Percentiles rank a stretch among this genome's conserved stretches.
Evolutionary conservation across 2,113 vertebrate species (phyloP).

Genomic region (Gopherus evgoodei): DNA sequence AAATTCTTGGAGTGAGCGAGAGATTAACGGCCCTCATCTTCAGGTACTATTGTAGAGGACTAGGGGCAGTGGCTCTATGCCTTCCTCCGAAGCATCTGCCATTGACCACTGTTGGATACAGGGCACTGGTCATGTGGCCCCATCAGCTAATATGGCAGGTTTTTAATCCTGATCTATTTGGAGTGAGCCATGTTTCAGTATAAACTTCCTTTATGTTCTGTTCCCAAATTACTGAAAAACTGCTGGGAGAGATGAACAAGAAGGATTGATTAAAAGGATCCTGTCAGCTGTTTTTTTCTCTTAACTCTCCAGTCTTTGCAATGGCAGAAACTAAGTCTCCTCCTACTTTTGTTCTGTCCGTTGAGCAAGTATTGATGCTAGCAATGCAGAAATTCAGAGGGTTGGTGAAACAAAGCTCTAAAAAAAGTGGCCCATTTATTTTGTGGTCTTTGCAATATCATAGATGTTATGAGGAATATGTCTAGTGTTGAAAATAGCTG

Average conservation of each 20-base stretch:
- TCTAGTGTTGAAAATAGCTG: not conserved
- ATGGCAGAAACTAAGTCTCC: not conserved
- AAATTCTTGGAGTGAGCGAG: not conserved
- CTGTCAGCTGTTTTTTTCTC: not conserved
- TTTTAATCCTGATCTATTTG: not conserved
- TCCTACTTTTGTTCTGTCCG: not conserved
- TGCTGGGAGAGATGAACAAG: not conserved
- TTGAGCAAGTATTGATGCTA: not conserved
- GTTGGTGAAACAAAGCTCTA: not conserved
- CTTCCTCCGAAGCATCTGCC: not conserved
- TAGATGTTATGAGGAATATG: not conserved
- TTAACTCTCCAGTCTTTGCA: not conserved
- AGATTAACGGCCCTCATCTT: not conserved
- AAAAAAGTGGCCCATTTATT: not conserved
- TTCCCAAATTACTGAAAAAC: not conserved
- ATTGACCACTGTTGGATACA: not conserved
- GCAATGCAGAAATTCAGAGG: not conserved
- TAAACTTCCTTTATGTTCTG: not conserved
- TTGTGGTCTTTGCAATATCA: not conserved
- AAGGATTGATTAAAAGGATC: not conserved
- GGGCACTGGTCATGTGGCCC: not conserved
- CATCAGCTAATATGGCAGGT: not conserved
- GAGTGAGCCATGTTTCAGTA: not conserved
- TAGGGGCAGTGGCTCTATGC: rapidly evolving
- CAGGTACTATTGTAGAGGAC: rapidly evolving